Evolutionary conservation across 1,140 invertebrate species (phyloP).

Genomic region (Ephestia elutella): DNA sequence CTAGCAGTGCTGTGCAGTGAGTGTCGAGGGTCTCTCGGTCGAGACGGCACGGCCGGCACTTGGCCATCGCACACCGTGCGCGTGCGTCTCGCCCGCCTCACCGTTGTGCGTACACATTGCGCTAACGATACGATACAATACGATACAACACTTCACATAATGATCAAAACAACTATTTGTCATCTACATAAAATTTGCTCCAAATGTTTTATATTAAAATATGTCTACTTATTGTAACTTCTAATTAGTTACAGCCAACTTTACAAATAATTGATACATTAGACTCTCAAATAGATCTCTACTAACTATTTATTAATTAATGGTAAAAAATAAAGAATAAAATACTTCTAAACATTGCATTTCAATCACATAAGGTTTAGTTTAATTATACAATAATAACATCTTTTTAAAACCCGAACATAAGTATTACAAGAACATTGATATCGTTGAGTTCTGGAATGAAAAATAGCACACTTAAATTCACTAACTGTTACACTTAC

Average conservation of each 20-base stretch:
- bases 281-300: conserved; percentile 74
- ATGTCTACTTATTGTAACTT: conserved; percentile 73
- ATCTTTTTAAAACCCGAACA: conserved; percentile 72
- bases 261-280: conserved; percentile 75
- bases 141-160: conserved; percentile 71
- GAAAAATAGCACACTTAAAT: conserved; percentile 74
- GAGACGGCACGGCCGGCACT: conserved; percentile 14
- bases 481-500: conserved; percentile 74
- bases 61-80: conserved; percentile 10
- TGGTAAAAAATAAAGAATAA: conserved; percentile 74
- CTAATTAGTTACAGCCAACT: conserved; percentile 74
- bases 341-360: conserved; percentile 75
- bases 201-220: conserved; percentile 74
- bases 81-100: conserved; percentile 30
- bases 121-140: conserved; percentile 53
- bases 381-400: conserved; percentile 72
- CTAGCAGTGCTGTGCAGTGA: conserved; percentile 71
- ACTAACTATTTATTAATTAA: conserved; percentile 71
- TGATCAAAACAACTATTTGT: conserved; percentile 72
- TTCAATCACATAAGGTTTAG: conserved; percentile 74
- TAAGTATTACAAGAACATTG: conserved; percentile 73
- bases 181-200: conserved; percentile 73
- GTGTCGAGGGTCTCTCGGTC: conserved; percentile 42
- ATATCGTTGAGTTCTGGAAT: conserved; percentile 74
- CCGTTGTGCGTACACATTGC: conserved; percentile 69